A percentile compares a stretch with the other conserved stretches of the same genome.
Evolutionary conservation across 2,797 vertebrate species (phyloP).

Genomic region (Propithecus perrieri): DNA sequence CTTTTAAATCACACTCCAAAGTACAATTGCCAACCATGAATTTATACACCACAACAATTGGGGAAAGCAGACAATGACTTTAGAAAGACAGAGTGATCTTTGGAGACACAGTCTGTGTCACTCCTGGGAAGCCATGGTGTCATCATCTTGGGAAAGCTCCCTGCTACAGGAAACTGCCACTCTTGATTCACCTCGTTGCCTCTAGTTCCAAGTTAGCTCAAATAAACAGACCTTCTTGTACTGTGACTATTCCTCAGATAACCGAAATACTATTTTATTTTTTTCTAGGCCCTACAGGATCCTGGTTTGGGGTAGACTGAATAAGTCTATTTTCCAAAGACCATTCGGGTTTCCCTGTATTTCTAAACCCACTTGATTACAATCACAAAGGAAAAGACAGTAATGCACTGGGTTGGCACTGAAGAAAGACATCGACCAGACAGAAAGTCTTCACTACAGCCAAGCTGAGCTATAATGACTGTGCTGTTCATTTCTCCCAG

Average conservation of each 20-base stretch:
- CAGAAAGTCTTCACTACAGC: constrained; percentile 19
- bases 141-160: background rate
- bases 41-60: constrained; percentile 54
- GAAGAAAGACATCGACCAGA: constrained; percentile 25
- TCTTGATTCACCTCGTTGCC: constrained; percentile 1
- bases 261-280: background rate
- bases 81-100: constrained; percentile 32
- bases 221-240: background rate
- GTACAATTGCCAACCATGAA: constrained; percentile 57
- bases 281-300: background rate
- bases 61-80: constrained; percentile 51
- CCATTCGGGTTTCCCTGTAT: constrained; percentile 3
- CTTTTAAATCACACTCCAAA: constrained; percentile 67
- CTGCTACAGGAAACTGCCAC: background rate
- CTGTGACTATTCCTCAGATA: background rate
- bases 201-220: background rate
- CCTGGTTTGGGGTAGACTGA: background rate
- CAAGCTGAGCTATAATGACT: constrained; percentile 14
- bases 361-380: constrained; percentile 37
- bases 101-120: background rate
- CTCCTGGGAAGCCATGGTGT: background rate
- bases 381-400: constrained; percentile 40
- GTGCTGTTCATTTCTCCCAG: constrained; percentile 44
- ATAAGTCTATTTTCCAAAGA: constrained; percentile 30
- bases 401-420: background rate